A percentile compares a stretch with the other conserved stretches of the same genome.
phyloP scores from a whole-genome alignment of 2,888 invertebrate genomes.

The Drepana falcataria region DNA sequence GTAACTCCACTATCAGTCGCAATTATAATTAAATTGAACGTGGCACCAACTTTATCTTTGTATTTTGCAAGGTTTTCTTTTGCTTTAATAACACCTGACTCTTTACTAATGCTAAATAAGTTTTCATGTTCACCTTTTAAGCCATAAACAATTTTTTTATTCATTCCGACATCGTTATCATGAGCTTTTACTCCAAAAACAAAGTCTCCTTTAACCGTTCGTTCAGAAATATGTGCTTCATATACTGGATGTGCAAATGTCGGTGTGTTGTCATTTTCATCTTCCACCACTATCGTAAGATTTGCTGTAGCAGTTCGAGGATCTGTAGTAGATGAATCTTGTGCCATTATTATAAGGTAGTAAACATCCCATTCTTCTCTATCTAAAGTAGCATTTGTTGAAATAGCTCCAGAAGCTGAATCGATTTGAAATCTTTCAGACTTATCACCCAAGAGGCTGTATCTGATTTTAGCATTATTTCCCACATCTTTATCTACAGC shows the following conservation, averaged over 20 bases:
- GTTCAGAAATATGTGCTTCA: constrained; percentile 89
- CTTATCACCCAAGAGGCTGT: constrained; percentile 89
- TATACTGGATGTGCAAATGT: constrained; percentile 86
- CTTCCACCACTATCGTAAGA: constrained; percentile 86
- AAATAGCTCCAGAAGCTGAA: constrained; percentile 87
- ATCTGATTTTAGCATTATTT: constrained; percentile 91
- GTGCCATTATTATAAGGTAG: constrained; percentile 90
- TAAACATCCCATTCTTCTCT: constrained; percentile 88
- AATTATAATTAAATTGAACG: constrained; percentile 85
- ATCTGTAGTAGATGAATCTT: constrained; percentile 92
- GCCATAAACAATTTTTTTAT: constrained; percentile 89
- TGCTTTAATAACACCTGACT: constrained; percentile 93
- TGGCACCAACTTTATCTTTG: constrained; percentile 72
- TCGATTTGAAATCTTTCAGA: constrained; percentile 89
- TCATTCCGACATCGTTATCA: constrained; percentile 89
- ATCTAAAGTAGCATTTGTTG: constrained; percentile 85
- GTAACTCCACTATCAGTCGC: constrained; percentile 89
- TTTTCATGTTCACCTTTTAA: constrained; percentile 87
- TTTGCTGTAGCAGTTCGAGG: constrained; percentile 90
- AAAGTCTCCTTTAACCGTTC: constrained; percentile 88
- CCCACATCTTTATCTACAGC: constrained; percentile 92
- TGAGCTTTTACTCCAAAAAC: constrained; percentile 93
- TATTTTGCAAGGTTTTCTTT: constrained; percentile 81
- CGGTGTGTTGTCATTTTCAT: constrained; percentile 93
- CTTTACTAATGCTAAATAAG: constrained; percentile 86